Base-by-base conservation (phyloP, 2,888 invertebrate genomes). In the Meiosimyza platycephala region DNA sequence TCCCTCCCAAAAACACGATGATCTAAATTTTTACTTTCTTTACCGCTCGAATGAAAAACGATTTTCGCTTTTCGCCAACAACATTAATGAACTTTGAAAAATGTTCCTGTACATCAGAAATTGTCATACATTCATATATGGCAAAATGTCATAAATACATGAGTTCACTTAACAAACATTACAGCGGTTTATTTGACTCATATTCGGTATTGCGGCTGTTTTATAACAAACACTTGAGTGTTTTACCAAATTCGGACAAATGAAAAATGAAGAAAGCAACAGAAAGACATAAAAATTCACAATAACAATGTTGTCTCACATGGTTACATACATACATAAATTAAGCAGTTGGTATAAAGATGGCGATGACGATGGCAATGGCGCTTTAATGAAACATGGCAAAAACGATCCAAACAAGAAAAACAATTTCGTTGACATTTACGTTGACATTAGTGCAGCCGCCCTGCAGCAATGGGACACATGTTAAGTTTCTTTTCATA, bases 51-150 rank as follows among this genome's bases (percentile, higher is more conserved):
- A 16, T 63, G n/a, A 15, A n/a, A 28, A 13, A 52, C 33, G 28
- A 16, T 55, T 71, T 71, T 71, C 40, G 63, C 16, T 50, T 62
- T 28, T 28, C 54, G 16, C n/a, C 55, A 66, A 11, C 72, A 51
- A 60, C 22, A 52, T 28, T 69, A 69, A 69, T 69, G 69, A 69
- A 69, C 60, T 63, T 13, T 69, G 60, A 40, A 57, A 67, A 69
- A 69, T 60, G 69, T 69, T 40, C 40, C 40, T 40, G 40, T 60
- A 62, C 60, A 40, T 69, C 69, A 69, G 13, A 54, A 33, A 64
- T 60, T 71, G 54, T 74, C 71, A 71, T 71, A 71, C 67, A 74
- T 51, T 74, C 74, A 71, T 71, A 74, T 71, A 74, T 51, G 68
- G 74, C 47, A 33, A 65, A 70, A 59, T 71, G 73, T 73, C 73